Base-by-base conservation (phyloP, 2,888 invertebrate genomes). In the Phaedon cochleariae region DNA sequence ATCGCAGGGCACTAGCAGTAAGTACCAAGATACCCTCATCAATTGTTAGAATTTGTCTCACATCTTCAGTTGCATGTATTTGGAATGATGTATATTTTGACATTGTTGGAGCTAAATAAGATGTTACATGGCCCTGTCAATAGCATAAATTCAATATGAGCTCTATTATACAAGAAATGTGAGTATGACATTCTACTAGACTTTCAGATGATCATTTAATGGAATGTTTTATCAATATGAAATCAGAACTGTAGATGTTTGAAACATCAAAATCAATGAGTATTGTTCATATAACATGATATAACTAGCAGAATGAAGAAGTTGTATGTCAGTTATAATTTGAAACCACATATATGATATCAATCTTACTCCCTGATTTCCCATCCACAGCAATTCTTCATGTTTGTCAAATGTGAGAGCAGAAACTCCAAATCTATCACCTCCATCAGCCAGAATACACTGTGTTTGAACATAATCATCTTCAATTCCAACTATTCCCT, bases 1-100 rank as follows among this genome's bases (percentile, higher is more conserved):
- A 93, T 31, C 96, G 86, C 41, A 98, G 85, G 54, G 90, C 87
- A 59, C 92, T 92, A 76, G 93, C 93, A 0, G 95, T 96, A 60
- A 98, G 85, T 12, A 91, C 91, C 73, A 97, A 88, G 46, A 98
- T 90, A 3, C 96, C 94, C 68, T 90, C 88, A 76, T 96, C 94
- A 58, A 92, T 86, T 0, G 95, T 90, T 59, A 92, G 85, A 68
- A 98, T 90, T 78, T 95, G 94, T 59, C 97, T 88, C 1, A 98
- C 90, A 83, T 97, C 96, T 80, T 96, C 91, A 45, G 88, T 89
- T 17, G 90, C 88, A 80, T 95, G 94, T 2, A 96, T 92, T 91
- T 96, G 96, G 82, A 97, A 98, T 17, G 97, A 96, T 12, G 98
- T 97, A 82, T 98, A 97, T 80, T 96, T 98, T 83, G 96, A 94